phyloP scores from a whole-genome alignment of 2,113 vertebrate species.

The Struthidea cinerea region DNA sequence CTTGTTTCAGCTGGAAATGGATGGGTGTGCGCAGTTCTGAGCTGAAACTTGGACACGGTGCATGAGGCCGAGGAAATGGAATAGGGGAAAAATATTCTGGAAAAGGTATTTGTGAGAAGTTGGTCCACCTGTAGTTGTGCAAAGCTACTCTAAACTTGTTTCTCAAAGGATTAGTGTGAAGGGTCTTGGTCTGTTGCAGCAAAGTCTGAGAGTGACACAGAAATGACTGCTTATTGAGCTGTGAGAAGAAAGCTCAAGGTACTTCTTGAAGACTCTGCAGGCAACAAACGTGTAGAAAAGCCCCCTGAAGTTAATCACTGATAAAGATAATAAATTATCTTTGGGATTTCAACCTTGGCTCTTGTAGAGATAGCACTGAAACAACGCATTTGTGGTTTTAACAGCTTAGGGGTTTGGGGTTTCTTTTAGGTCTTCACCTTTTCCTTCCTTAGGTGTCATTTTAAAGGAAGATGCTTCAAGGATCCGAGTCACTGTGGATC shows the following conservation, averaged over 20 bases:
- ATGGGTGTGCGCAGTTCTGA: background rate
- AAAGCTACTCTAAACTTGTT: background rate
- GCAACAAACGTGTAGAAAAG: background rate
- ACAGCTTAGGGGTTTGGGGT: background rate
- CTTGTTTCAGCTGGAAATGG: background rate
- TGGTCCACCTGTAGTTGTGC: background rate
- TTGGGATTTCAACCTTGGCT: background rate
- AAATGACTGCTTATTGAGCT: background rate
- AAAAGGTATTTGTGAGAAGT: background rate
- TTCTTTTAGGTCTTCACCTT: background rate
- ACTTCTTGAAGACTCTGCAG: background rate
- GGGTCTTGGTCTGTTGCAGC: background rate
- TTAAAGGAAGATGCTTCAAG: background rate
- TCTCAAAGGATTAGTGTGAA: background rate
- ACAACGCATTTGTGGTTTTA: background rate
- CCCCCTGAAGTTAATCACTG: background rate
- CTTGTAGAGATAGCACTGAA: background rate
- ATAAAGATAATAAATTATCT: background rate
- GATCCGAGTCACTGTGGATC: rapidly evolving
- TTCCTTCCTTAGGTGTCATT: background rate
- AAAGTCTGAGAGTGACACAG: background rate
- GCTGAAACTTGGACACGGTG: background rate
- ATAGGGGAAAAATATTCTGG: background rate
- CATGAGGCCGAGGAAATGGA: background rate
- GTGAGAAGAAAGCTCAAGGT: background rate